phyloP scores from a whole-genome alignment of 2,888 invertebrate species.

The Allacma fusca region DNA sequence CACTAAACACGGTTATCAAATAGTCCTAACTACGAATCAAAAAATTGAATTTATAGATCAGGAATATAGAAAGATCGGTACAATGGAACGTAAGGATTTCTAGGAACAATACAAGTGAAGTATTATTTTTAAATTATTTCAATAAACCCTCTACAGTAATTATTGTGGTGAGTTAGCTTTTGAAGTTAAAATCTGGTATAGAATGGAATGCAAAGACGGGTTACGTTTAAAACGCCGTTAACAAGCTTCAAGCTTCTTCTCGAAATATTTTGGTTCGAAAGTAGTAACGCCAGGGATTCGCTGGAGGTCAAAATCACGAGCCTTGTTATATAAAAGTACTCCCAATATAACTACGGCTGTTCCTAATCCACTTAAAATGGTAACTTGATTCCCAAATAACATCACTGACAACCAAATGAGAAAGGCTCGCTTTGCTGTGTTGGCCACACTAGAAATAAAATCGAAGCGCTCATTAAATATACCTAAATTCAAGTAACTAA shows the following conservation, averaged over 20 bases:
- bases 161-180: not conserved
- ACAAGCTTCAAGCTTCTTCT: conserved; percentile 54
- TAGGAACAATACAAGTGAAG: not conserved
- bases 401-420: conserved; percentile 79
- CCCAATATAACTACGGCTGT: conserved; percentile 76
- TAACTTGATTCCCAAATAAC: conserved; percentile 78
- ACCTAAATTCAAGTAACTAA: no score
- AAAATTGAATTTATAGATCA: no score
- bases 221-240: conserved; percentile 31
- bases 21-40: no score
- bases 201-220: not conserved
- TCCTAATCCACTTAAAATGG: conserved; percentile 75
- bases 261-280: conserved; percentile 59
- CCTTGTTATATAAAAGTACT: conserved; percentile 78
- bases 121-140: not conserved
- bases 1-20: no score
- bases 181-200: no score
- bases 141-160: not conserved
- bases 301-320: conserved; percentile 69
- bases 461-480: no score
- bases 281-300: conserved; percentile 47
- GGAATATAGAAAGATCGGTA: no score
- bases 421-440: conserved; percentile 80
- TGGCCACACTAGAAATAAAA: conserved; percentile 73
- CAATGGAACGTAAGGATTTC: no score